Conservation (phyloP, 2,888 invertebrate genomes). For the Eurois occulta region DNA sequence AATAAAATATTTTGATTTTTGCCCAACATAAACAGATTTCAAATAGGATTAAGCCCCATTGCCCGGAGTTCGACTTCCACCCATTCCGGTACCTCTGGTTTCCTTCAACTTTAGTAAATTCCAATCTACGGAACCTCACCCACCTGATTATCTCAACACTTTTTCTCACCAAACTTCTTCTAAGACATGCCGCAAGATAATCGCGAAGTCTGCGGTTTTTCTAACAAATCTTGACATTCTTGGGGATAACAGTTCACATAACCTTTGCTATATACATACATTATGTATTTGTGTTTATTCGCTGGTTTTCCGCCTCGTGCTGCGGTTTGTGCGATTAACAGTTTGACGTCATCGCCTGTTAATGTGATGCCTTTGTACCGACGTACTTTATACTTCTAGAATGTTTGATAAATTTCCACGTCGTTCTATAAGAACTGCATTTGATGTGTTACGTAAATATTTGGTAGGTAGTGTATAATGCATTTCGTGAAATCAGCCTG, state of each 20-base stretch:
- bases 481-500: too few relatives aligned
- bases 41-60: background rate
- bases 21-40: background rate
- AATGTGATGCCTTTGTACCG: background rate
- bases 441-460: background rate
- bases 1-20: background rate
- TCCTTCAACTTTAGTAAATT: too few relatives aligned
- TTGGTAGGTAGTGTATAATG: background rate
- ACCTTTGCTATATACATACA: slow-evolving; percentile 42
- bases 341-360: slow-evolving; percentile 49
- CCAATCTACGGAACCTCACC: slow-evolving; percentile 3
- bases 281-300: slow-evolving; percentile 42
- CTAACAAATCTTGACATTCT: slow-evolving; percentile 35
- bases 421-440: background rate
- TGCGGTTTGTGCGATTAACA: slow-evolving; percentile 46
- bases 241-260: slow-evolving; percentile 14
- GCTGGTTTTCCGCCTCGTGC: slow-evolving; percentile 58
- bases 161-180: slow-evolving; percentile 32
- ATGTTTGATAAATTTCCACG: slow-evolving; percentile 5
- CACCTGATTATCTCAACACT: background rate
- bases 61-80: too few relatives aligned
- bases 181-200: slow-evolving; percentile 31
- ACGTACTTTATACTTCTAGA: slow-evolving; percentile 41
- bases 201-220: slow-evolving; percentile 54
- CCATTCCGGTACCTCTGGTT: background rate